Base-by-base conservation (phyloP, 1,140 invertebrate genomes). In the Plutomurus gul region DNA sequence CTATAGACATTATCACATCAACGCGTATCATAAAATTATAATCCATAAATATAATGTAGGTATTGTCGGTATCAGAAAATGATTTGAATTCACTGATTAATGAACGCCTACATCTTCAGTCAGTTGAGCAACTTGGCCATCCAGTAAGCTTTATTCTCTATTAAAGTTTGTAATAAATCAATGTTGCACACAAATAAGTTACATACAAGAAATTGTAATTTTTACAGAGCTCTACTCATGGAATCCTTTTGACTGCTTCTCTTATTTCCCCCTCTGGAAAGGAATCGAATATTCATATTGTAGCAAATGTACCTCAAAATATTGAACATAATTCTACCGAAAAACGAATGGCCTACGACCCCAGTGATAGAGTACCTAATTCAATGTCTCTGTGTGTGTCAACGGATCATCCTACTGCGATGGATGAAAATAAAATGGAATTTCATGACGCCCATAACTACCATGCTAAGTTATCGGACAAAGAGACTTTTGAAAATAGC, bases 31-130 rank as follows among this genome's bases (percentile, higher is more conserved):
- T 20, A 20, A 40, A 75, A 46, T 70, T 39, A 25, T 73, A 13
- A 47, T 33, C 22, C 37, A 25, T 51, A 46, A 20, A 22, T 40
- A 16, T 27, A 33, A 46, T 27, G 6, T 18, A 81, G 75, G 27
- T 70, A 3, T 39, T 75, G 13, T 37, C 43, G 36, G 49, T 73
- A 39, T 56, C 72, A 3, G 71, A 74, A 71, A 78, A 33, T 60
- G 76, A 78, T 27, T 70, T 81, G 20, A 56, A 27, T 36, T 39
- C 27, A 39, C 43, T 74, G 2, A 77, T 81, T 25, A 77, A 65
- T 27, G 75, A 81, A 65, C 76, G 75, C 5, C 39, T 70, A 30
- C 71, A 77, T 46, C 13, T 81, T 25, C 56, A 77, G 33, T 70
- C 80, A 11, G 22, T 71, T 22, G 77, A 70, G 13, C 20, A 40